A percentile compares a stretch with the other conserved stretches of the same genome.
These are phyloP conservation scores for Oreochromis grahami DNA, from an alignment of 2,797 vertebrate genomes.

Conservation along the genomic window DNA sequence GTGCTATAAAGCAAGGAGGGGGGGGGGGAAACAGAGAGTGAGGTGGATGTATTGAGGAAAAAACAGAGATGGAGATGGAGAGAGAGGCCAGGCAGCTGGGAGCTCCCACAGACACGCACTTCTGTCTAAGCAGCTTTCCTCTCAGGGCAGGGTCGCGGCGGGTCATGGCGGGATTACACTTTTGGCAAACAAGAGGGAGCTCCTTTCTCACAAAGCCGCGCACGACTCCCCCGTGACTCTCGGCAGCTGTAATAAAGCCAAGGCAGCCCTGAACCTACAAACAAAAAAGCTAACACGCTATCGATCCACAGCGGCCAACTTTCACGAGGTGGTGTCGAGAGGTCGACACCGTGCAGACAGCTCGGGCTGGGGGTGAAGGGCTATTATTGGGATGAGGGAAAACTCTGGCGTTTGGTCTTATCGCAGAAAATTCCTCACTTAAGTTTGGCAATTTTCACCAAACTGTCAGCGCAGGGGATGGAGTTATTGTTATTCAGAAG, in stretches of 20 bases:
- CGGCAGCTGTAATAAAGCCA: constrained; percentile 81
- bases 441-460: constrained; percentile 31
- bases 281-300: constrained; percentile 84
- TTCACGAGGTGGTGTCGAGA: constrained; percentile 71
- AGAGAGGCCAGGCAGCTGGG: constrained; percentile 60
- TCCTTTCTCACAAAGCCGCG: constrained; percentile 69
- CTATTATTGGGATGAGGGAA: constrained; percentile 71
- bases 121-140: constrained; percentile 83
- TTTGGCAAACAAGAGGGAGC: constrained; percentile 84
- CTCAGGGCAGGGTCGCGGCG: constrained; percentile 75
- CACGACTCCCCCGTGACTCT: constrained; percentile 77
- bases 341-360: constrained; percentile 73
- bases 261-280: constrained; percentile 79
- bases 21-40: not conserved
- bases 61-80: constrained; percentile 22
- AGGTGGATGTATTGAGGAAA: constrained; percentile 18
- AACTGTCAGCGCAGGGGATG: constrained; percentile 9
- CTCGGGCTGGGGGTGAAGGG: constrained; percentile 67
- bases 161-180: constrained; percentile 82
- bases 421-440: constrained; percentile 55
- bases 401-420: constrained; percentile 56
- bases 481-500: constrained; percentile 31
- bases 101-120: constrained; percentile 75
- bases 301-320: constrained; percentile 78
- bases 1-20: not conserved